These are phyloP conservation scores for Oligia fasciuncula DNA, from an alignment of 2,888 invertebrate genomes.

Conservation along the genomic window DNA sequence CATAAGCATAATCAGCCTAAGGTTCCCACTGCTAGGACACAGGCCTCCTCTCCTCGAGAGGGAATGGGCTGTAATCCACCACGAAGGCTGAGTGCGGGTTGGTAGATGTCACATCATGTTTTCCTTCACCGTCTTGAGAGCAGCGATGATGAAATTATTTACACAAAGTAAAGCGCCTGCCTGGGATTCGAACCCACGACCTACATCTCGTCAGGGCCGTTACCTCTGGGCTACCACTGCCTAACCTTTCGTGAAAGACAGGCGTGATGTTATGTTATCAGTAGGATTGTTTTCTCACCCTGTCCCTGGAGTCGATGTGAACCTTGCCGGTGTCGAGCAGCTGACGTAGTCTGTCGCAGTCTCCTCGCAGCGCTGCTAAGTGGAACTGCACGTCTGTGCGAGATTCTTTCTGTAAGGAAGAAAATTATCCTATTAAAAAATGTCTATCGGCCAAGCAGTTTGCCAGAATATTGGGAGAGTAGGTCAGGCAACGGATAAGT, in stretches of 20 bases:
- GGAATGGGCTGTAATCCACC: neutral
- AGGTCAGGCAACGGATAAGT: neutral
- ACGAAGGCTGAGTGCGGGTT: neutral
- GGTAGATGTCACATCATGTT: neutral
- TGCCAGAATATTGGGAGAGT: neutral
- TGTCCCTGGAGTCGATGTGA: slow-evolving; percentile 98
- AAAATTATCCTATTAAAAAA: neutral
- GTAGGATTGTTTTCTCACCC: slow-evolving; percentile 90
- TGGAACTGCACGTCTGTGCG: slow-evolving; percentile 98
- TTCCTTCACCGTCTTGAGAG: neutral
- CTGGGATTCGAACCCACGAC: neutral
- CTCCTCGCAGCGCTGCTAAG: slow-evolving; percentile 96
- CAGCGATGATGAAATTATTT: neutral
- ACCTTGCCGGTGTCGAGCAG: slow-evolving; percentile 97
- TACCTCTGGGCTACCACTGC: neutral
- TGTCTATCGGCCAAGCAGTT: no score
- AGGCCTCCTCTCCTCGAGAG: neutral
- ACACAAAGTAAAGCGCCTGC: neutral
- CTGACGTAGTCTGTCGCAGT: slow-evolving; percentile 93
- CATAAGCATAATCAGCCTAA: neutral
- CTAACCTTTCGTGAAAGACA: neutral
- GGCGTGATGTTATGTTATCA: neutral
- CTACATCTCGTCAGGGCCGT: neutral
- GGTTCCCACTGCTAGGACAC: neutral
- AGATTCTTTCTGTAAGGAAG: slow-evolving; percentile 94